Evolutionary conservation across 2,888 invertebrate species (phyloP).

Genomic region (Agrotis clavis): DNA sequence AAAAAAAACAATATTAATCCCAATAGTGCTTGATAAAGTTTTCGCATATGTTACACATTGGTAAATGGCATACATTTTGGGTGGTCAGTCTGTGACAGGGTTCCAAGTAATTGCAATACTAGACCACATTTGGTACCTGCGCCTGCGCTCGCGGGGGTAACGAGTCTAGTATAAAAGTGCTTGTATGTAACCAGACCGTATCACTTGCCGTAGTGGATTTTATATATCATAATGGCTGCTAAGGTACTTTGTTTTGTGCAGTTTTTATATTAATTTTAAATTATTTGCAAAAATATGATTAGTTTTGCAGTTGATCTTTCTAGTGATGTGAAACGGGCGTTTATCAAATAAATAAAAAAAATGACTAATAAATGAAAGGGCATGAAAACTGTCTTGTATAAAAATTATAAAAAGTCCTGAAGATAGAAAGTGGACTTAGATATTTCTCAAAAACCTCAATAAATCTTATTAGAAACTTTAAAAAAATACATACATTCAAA

Average conservation of each 20-base stretch:
- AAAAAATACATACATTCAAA: background rate
- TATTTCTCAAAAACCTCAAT: background rate
- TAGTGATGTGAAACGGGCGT: background rate
- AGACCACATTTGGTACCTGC: constrained; percentile 70
- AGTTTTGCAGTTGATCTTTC: background rate
- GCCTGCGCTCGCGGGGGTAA: constrained; percentile 81
- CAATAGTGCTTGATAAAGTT: constrained; percentile 40
- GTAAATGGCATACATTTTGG: constrained; percentile 56
- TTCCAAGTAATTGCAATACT: constrained; percentile 61
- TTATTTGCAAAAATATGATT: background rate
- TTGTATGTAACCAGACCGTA: constrained; percentile 78
- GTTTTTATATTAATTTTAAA: constrained; percentile 27
- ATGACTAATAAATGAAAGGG: background rate
- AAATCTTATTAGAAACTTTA: accelerated
- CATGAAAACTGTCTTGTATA: background rate
- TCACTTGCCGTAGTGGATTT: constrained; percentile 87
- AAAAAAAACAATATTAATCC: constrained; percentile 33
- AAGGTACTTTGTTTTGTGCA: constrained; percentile 80
- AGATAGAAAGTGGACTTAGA: too few relatives aligned
- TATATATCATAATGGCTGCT: constrained; percentile 88
- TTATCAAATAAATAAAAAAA: background rate
- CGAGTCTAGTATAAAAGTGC: constrained; percentile 85
- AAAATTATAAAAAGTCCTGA: background rate
- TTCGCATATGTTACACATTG: constrained; percentile 49
- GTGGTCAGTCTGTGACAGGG: constrained; percentile 68